phyloP scores from a whole-genome alignment of 2,113 vertebrate genomes.

The Dasyurus viverrinus region DNA sequence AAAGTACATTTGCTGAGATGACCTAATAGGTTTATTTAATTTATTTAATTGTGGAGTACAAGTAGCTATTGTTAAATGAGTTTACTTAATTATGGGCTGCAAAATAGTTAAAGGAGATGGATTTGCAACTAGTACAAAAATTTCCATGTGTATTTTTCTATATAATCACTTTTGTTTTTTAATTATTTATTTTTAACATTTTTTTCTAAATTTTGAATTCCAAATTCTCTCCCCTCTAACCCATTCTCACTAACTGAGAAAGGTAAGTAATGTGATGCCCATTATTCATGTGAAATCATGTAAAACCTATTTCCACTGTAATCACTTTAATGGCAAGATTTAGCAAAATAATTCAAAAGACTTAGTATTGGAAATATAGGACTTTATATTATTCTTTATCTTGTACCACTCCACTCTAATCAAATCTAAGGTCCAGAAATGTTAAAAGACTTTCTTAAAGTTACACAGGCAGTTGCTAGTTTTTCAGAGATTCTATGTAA shows the following conservation, averaged over 20 bases:
- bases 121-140: conserved; percentile 21
- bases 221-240: too few relatives aligned
- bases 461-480: neutral
- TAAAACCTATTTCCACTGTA: neutral
- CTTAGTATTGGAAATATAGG: accelerated
- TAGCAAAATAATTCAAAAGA: neutral
- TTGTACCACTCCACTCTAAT: neutral
- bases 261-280: too few relatives aligned
- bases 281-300: too few relatives aligned
- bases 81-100: conserved; percentile 38
- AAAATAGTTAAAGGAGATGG: conserved; percentile 24
- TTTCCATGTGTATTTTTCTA: neutral
- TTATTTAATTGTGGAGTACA: conserved; percentile 33
- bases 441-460: neutral
- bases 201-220: too few relatives aligned
- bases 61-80: neutral
- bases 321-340: neutral
- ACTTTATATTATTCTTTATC: neutral
- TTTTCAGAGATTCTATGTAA: neutral
- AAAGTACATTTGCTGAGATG: conserved; percentile 26
- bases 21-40: conserved; percentile 44
- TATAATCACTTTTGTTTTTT: neutral
- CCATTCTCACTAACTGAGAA: too few relatives aligned
- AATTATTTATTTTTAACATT: too few relatives aligned
- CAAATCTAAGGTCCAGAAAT: neutral